A percentile compares a stretch with the other conserved stretches of the same genome.
Evolutionary conservation across 2,797 vertebrate species (phyloP).

Genomic region (Acomys russatus): DNA sequence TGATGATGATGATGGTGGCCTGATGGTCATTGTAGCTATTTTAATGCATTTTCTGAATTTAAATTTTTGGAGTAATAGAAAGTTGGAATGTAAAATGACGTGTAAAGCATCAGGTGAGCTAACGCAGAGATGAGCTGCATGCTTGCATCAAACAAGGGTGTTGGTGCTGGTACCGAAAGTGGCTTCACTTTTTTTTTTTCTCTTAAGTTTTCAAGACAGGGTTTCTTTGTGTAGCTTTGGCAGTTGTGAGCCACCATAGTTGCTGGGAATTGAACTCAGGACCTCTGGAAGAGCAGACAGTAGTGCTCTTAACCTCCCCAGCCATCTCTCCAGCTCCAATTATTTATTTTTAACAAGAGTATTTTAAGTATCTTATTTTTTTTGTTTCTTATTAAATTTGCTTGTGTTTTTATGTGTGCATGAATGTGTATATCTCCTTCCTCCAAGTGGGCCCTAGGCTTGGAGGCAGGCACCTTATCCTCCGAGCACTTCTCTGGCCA

Average conservation of each 20-base stretch:
- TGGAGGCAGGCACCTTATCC: not conserved
- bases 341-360: slow-evolving; percentile 21
- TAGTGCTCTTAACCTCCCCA: no score
- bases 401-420: not conserved
- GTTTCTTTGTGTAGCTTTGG: no score
- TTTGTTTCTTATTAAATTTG: not conserved
- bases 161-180: not conserved
- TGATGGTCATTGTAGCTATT: slow-evolving; percentile 11
- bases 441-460: no score
- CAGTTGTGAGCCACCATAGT: no score
- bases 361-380: slow-evolving; percentile 33
- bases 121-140: slow-evolving; percentile 2
- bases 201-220: no score
- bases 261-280: no score
- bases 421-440: not conserved
- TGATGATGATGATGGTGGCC: no score
- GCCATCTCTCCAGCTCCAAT: not conserved
- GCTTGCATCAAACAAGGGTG: not conserved
- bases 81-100: not conserved
- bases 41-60: slow-evolving; percentile 33
- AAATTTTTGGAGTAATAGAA: slow-evolving; percentile 36
- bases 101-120: slow-evolving; percentile 17
- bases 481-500: not conserved
- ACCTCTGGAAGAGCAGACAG: no score
- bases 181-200: no score